Conservation (phyloP, 2,797 vertebrate species). For the Babyrousa celebensis region DNA sequence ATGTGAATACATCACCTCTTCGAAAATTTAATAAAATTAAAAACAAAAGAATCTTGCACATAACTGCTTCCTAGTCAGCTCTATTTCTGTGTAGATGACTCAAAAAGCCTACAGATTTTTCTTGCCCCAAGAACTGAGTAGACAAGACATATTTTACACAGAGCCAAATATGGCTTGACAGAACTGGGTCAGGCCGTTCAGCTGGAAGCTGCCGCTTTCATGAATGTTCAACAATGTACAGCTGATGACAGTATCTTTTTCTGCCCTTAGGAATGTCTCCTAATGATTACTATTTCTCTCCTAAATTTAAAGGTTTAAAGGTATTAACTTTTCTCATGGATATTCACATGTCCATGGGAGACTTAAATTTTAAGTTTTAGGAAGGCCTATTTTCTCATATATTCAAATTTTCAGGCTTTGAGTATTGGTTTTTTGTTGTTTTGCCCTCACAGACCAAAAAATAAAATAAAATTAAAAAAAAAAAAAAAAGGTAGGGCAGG, state of each 20-base stretch:
- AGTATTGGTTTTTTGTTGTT: not conserved
- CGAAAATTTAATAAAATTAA: conserved; percentile 63
- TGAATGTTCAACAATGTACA: not conserved
- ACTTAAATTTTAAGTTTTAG: conserved; percentile 54
- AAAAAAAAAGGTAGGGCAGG: not conserved
- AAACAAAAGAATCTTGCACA: not conserved
- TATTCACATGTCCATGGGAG: not conserved
- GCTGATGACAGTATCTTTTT: conserved; percentile 28
- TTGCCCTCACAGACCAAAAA: not conserved
- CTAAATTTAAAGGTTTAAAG: conserved; percentile 54
- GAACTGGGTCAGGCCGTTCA: conserved; percentile 77
- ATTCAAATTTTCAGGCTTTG: conserved; percentile 32
- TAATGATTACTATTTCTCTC: conserved; percentile 36
- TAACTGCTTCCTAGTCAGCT: conserved; percentile 48
- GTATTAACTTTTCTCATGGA: not conserved
- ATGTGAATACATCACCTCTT: not conserved
- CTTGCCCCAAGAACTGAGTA: conserved; percentile 55
- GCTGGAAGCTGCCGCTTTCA: conserved; percentile 61
- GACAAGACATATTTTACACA: conserved; percentile 58
- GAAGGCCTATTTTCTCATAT: conserved; percentile 11
- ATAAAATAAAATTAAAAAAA: conserved; percentile 10
- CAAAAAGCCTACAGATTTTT: conserved; percentile 52
- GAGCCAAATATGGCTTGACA: conserved; percentile 77
- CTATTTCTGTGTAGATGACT: conserved; percentile 56
- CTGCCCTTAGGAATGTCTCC: not conserved